Conservation (phyloP, 2,113 vertebrate genomes). For the Irena cyanogastra region DNA sequence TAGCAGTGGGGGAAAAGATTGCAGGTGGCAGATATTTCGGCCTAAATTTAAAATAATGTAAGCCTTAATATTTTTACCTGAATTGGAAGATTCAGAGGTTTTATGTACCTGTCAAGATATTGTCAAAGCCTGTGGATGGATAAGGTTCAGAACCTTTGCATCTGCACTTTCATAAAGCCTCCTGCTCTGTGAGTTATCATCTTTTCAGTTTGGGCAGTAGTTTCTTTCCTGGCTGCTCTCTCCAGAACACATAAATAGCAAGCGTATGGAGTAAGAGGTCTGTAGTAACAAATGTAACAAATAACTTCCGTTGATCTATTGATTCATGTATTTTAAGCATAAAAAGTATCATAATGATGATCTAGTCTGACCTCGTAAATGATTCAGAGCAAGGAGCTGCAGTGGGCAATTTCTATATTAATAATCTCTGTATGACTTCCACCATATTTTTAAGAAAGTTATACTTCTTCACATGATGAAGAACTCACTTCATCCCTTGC, state of each 20-base stretch:
- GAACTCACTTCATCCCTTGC: neutral
- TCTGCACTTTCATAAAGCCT: neutral
- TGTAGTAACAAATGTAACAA: neutral
- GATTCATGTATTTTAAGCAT: neutral
- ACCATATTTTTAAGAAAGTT: neutral
- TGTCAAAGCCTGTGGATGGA: neutral
- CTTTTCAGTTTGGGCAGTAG: neutral
- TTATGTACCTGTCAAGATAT: neutral
- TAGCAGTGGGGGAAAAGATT: neutral
- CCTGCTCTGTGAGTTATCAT: neutral
- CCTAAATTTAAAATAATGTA: neutral
- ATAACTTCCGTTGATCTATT: neutral
- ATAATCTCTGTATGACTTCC: neutral
- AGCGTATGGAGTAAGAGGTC: neutral
- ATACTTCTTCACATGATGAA: neutral
- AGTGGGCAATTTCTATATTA: neutral
- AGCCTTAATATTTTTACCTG: neutral
- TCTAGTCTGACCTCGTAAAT: neutral
- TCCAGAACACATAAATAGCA: neutral
- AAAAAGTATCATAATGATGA: neutral
- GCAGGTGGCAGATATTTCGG: neutral
- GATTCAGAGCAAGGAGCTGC: neutral
- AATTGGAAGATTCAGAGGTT: neutral
- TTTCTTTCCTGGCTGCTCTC: neutral
- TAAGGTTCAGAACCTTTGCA: neutral